These are phyloP conservation scores for Vollenhovia emeryi DNA, from an alignment of 1,140 invertebrate genomes.

Conservation along the genomic window DNA sequence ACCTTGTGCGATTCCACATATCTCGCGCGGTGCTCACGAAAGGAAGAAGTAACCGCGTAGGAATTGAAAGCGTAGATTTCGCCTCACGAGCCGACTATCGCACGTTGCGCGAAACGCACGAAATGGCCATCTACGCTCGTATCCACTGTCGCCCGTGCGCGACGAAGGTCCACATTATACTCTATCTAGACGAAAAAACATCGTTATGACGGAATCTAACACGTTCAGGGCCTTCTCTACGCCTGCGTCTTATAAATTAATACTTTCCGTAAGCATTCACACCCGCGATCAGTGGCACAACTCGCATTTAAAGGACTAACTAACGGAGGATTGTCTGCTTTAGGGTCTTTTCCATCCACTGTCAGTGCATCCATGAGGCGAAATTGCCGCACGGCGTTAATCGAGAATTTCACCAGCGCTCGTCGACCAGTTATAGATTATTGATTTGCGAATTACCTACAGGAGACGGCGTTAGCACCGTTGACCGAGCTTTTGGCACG, in stretches of 20 bases:
- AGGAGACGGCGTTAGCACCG: constrained; percentile 1
- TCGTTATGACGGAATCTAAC: constrained; percentile 17
- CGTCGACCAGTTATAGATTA: constrained; percentile 9
- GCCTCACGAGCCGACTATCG: not conserved
- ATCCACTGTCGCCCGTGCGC: constrained; percentile 34
- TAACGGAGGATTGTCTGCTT: constrained; percentile 76
- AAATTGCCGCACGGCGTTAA: not conserved
- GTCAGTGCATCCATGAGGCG: constrained; percentile 68
- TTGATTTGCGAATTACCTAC: constrained; percentile 4
- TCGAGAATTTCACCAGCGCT: not conserved
- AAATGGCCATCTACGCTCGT: constrained; percentile 48
- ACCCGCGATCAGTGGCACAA: constrained; percentile 63
- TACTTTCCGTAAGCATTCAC: constrained; percentile 75
- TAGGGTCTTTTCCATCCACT: constrained; percentile 75
- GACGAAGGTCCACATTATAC: not conserved
- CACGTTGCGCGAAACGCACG: not conserved
- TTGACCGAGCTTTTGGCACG: constrained; percentile 6
- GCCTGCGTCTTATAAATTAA: constrained; percentile 73
- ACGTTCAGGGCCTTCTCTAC: constrained; percentile 32
- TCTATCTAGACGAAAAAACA: constrained; percentile 48
- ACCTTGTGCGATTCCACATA: not conserved
- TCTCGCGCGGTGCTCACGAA: not conserved
- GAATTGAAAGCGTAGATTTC: not conserved
- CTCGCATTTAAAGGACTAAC: constrained; percentile 70
- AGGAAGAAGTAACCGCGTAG: not conserved